Evolutionary conservation across 2,797 vertebrate species (phyloP).

Genomic region (Takifugu rubripes): DNA sequence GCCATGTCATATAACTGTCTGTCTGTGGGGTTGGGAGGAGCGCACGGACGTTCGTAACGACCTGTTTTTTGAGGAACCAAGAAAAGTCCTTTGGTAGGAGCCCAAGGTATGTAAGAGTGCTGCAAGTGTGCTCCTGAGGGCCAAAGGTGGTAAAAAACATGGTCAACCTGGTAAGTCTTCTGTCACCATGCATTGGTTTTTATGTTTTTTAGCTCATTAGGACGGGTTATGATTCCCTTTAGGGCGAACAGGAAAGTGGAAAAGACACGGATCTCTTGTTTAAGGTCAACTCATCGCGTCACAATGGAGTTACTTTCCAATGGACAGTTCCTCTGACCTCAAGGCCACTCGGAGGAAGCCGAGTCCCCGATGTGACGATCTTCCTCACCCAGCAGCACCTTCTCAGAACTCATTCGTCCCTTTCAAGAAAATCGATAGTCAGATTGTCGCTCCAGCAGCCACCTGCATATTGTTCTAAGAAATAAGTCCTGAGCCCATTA

Average conservation of each 20-base stretch:
- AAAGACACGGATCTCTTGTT: slow-evolving; percentile 32
- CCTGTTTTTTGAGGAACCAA: slow-evolving; percentile 7
- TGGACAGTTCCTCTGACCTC: slow-evolving; percentile 24
- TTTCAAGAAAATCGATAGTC: slow-evolving; percentile 15
- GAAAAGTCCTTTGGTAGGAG: slow-evolving; percentile 3
- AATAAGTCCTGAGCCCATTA: slow-evolving; percentile 46
- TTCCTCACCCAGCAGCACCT: slow-evolving; percentile 32
- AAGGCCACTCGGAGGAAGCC: slow-evolving; percentile 34
- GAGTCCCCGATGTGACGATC: slow-evolving; percentile 23
- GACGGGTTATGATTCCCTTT: slow-evolving; percentile 27
- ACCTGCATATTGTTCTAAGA: slow-evolving; percentile 44
- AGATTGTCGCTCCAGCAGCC: slow-evolving; percentile 22
- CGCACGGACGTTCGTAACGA: neutral
- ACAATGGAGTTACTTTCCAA: slow-evolving; percentile 14
- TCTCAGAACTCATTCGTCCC: slow-evolving; percentile 34
- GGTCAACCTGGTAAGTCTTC: neutral
- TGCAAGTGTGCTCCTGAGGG: neutral
- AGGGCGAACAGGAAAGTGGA: slow-evolving; percentile 22
- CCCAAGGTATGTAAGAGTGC: slow-evolving; percentile 2
- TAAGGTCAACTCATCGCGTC: slow-evolving; percentile 20
- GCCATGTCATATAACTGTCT: slow-evolving; percentile 28
- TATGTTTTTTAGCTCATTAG: slow-evolving; percentile 16
- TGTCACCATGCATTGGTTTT: no score
- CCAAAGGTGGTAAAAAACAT: neutral
- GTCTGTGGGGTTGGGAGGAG: slow-evolving; percentile 31